Evolutionary conservation across 1,140 invertebrate genomes (phyloP).

Genomic region (Oscheius sp.): DNA sequence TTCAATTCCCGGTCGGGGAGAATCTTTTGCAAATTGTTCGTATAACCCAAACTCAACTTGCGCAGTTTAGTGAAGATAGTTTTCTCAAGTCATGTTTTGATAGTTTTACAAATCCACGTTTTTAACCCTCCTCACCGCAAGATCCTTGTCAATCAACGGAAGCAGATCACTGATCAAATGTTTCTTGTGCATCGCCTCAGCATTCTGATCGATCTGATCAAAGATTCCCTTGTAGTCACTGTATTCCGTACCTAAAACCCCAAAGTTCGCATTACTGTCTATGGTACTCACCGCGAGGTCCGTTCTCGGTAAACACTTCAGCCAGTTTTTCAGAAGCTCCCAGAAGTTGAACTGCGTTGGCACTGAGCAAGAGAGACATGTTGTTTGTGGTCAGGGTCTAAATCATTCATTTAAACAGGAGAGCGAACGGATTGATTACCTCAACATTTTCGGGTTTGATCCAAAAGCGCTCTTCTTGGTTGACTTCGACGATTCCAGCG

Average conservation of each 20-base stretch:
- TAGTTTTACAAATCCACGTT: too few relatives aligned
- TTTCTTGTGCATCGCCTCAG: conserved; percentile 40
- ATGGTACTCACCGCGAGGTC: not conserved
- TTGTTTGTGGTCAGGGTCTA: not conserved
- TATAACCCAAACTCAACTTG: too few relatives aligned
- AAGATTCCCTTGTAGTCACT: conserved; percentile 34
- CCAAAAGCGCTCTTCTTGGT: conserved; percentile 43
- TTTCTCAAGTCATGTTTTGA: too few relatives aligned
- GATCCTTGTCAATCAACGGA: conserved; percentile 32
- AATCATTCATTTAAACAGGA: not conserved
- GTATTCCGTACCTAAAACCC: conserved; percentile 38
- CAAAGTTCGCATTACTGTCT: not conserved
- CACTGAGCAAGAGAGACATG: not conserved
- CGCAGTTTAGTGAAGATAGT: too few relatives aligned
- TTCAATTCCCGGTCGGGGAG: conserved; percentile 55
- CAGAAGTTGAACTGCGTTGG: not conserved
- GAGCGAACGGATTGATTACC: conserved; percentile 5
- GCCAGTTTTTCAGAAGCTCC: not conserved
- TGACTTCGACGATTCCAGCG: conserved; percentile 45
- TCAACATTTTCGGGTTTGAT: conserved; percentile 36
- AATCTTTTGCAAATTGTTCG: too few relatives aligned
- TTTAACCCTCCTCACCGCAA: too few relatives aligned
- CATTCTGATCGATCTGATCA: conserved; percentile 31
- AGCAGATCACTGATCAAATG: conserved; percentile 43
- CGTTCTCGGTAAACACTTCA: conserved; percentile 19